Percentiles rank a stretch among this genome's conserved stretches.
Evolutionary conservation across 2,113 vertebrate species (phyloP).

Genomic region (Etia nguti): DNA sequence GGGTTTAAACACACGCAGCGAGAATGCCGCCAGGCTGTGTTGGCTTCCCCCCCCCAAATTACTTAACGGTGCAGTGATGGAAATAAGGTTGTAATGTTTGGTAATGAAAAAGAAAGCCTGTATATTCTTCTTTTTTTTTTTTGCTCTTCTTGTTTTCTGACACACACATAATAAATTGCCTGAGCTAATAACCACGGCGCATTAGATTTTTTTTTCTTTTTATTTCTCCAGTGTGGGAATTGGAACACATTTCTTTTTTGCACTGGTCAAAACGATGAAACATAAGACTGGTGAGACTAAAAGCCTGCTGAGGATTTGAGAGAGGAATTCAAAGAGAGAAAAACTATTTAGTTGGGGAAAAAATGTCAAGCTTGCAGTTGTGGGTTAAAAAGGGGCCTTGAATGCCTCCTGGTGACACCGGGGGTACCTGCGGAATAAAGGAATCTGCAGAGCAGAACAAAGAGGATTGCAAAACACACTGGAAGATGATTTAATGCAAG

Average conservation of each 20-base stretch:
- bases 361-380: conserved; percentile 25
- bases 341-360: neutral
- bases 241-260: neutral
- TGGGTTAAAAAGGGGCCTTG: neutral
- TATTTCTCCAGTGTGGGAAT: neutral
- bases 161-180: conserved; percentile 68
- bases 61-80: conserved; percentile 83
- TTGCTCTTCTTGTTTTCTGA: conserved; percentile 70
- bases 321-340: neutral
- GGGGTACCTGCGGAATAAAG: conserved; percentile 17
- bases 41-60: conserved; percentile 79
- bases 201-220: conserved; percentile 7
- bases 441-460: conserved; percentile 55
- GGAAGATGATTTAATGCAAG: conserved; percentile 54
- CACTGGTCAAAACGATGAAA: conserved; percentile 57
- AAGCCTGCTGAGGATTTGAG: neutral
- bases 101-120: conserved; percentile 73
- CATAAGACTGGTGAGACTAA: conserved; percentile 49
- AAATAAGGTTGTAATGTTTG: conserved; percentile 80
- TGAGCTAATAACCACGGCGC: conserved; percentile 59
- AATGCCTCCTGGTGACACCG: conserved; percentile 28
- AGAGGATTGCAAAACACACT: conserved; percentile 48
- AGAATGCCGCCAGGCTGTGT: conserved; percentile 90
- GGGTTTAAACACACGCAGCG: conserved; percentile 93
- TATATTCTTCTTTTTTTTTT: conserved; percentile 36